Percentiles rank a stretch among this genome's conserved stretches.
These are phyloP conservation scores for Ophion obscuratus DNA, from an alignment of 2,888 invertebrate genomes.

Conservation along the genomic window DNA sequence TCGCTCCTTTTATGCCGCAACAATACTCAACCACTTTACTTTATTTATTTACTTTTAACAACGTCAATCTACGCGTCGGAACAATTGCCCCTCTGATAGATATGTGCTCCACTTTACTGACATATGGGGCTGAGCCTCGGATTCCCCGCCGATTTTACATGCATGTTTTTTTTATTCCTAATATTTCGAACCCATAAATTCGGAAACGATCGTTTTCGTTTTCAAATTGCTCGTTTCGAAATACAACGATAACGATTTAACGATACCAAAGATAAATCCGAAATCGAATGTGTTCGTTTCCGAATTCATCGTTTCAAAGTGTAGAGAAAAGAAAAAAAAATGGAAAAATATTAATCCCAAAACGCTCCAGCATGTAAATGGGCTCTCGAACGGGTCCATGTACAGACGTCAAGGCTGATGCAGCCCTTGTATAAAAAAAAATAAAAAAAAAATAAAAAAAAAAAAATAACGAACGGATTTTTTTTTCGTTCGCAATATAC, in stretches of 20 bases:
- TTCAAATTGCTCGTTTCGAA: not conserved
- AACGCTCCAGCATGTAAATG: not conserved
- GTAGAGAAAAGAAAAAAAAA: not conserved
- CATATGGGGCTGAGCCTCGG: not conserved
- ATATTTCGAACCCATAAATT: not conserved
- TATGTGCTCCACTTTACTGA: not conserved
- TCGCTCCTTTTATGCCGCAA: slow-evolving; percentile 24
- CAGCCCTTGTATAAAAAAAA: not conserved
- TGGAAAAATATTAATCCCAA: not conserved
- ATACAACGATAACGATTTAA: not conserved
- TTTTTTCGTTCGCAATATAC: too few species aligned
- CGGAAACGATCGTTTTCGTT: not conserved
- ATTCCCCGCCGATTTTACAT: not conserved
- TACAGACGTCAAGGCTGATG: not conserved
- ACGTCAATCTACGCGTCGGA: slow-evolving; percentile 1
- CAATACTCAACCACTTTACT: slow-evolving; percentile 15
- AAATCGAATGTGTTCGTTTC: not conserved
- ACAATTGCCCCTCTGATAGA: slow-evolving; percentile 13
- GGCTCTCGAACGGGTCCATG: not conserved
- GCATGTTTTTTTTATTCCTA: not conserved
- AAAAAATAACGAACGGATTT: not conserved
- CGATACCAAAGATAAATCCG: not conserved
- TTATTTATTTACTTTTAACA: slow-evolving; percentile 22
- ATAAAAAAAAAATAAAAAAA: not conserved
- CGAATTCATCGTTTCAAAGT: not conserved